phyloP scores from a whole-genome alignment of 1,140 invertebrate genomes.

The Cheumatopsyche charites region DNA sequence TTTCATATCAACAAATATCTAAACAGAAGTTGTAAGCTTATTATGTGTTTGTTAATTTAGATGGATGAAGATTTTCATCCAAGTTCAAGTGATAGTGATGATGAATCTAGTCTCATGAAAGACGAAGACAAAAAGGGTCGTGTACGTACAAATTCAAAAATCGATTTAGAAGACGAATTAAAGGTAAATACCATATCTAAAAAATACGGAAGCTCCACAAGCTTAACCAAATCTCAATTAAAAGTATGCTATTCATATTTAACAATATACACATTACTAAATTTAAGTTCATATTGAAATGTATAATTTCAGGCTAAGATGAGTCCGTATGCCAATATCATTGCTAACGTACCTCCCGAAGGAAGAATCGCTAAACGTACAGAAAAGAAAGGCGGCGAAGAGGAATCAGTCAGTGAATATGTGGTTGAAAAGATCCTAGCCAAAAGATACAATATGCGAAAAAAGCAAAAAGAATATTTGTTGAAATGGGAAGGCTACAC shows the following conservation, averaged over 20 bases:
- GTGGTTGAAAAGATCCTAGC: slow-evolving; percentile 80
- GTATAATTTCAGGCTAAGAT: slow-evolving; percentile 15
- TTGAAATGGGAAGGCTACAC: slow-evolving; percentile 82
- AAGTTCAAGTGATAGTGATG: slow-evolving; percentile 41
- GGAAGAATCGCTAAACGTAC: slow-evolving; percentile 57
- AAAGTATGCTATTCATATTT: slow-evolving; percentile 3
- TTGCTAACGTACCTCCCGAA: slow-evolving; percentile 26
- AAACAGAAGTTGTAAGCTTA: too few species aligned
- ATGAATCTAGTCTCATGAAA: slow-evolving; percentile 39
- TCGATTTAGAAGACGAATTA: neutral
- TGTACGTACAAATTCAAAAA: neutral
- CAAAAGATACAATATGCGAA: slow-evolving; percentile 78
- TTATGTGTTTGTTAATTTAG: too few species aligned
- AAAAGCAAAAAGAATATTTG: slow-evolving; percentile 77
- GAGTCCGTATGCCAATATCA: neutral
- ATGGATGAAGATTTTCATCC: slow-evolving; percentile 46
- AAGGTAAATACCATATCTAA: slow-evolving; percentile 19
- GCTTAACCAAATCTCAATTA: neutral
- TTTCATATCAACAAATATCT: too few species aligned
- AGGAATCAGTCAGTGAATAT: slow-evolving; percentile 64
- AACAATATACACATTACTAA: neutral
- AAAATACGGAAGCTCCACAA: neutral
- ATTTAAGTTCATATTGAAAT: too few species aligned
- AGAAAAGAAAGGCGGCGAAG: slow-evolving; percentile 55
- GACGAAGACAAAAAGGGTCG: slow-evolving; percentile 38